These are phyloP conservation scores for Neogale vison DNA, from an alignment of 2,113 vertebrate species.

Conservation along the genomic window DNA sequence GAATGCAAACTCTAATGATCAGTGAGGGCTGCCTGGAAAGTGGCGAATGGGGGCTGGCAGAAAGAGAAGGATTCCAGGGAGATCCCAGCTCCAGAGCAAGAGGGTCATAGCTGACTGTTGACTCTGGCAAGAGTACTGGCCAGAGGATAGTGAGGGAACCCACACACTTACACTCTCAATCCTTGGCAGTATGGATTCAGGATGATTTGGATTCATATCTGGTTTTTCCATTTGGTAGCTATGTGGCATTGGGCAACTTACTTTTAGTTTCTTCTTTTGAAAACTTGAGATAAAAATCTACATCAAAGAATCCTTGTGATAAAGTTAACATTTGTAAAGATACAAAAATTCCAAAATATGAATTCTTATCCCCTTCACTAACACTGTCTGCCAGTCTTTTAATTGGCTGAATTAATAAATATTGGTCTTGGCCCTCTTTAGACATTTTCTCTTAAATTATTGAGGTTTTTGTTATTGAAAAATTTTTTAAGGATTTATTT, in stretches of 20 bases:
- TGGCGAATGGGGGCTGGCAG: neutral
- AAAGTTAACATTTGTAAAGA: neutral
- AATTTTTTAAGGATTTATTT: no score
- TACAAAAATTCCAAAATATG: neutral
- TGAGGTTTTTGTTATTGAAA: neutral
- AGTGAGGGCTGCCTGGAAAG: neutral
- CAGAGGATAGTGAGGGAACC: neutral
- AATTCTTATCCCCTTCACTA: neutral
- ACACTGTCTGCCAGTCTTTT: neutral
- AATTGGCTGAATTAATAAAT: neutral
- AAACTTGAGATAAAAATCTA: neutral
- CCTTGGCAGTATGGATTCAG: neutral
- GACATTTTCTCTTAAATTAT: neutral
- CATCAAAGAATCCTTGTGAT: neutral
- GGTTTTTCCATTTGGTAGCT: neutral
- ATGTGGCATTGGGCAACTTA: neutral
- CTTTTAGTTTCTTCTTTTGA: neutral
- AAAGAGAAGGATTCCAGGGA: neutral
- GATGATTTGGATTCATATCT: neutral
- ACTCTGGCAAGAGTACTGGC: rapidly evolving
- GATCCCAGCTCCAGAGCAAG: neutral
- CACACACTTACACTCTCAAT: neutral
- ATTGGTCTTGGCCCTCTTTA: neutral
- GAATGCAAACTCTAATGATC: neutral
- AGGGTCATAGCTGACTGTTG: neutral